Percentiles rank a stretch among this genome's conserved stretches.
Evolutionary conservation across 2,888 invertebrate species (phyloP).

Genomic region (Ochropleura leucogaster): DNA sequence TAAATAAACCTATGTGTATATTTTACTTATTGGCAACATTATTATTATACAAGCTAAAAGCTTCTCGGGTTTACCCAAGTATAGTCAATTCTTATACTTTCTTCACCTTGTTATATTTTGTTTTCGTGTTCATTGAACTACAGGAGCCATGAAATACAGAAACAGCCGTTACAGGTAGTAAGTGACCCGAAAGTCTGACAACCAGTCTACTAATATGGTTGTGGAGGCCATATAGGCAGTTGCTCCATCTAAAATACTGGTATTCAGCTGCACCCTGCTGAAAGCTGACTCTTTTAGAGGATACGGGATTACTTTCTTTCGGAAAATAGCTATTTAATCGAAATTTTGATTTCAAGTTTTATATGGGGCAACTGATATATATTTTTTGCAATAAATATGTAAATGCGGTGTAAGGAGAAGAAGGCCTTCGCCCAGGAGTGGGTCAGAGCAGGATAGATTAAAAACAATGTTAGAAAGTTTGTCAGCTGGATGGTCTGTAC

Average conservation of each 20-base stretch:
- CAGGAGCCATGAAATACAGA: background rate
- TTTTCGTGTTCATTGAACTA: background rate
- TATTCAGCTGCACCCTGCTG: too few species aligned
- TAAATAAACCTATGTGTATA: background rate
- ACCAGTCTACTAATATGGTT: background rate
- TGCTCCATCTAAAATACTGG: too few species aligned
- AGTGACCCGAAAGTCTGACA: background rate
- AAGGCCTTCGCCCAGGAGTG: too few species aligned
- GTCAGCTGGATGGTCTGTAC: background rate
- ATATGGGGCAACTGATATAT: background rate
- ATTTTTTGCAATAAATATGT: background rate
- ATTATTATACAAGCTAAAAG: background rate
- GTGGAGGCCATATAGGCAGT: too few species aligned
- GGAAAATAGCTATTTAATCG: background rate
- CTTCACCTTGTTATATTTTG: background rate
- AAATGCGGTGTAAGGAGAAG: too few species aligned
- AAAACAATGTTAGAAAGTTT: too few species aligned
- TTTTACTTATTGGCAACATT: background rate
- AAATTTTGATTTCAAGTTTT: background rate
- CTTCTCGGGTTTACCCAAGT: background rate
- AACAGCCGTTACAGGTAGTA: background rate
- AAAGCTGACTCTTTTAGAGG: too few species aligned
- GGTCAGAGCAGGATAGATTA: too few species aligned
- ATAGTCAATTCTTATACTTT: background rate
- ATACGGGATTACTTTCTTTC: background rate